These are phyloP conservation scores for Melanotus villosus DNA, from an alignment of 2,888 invertebrate genomes.

Conservation along the genomic window DNA sequence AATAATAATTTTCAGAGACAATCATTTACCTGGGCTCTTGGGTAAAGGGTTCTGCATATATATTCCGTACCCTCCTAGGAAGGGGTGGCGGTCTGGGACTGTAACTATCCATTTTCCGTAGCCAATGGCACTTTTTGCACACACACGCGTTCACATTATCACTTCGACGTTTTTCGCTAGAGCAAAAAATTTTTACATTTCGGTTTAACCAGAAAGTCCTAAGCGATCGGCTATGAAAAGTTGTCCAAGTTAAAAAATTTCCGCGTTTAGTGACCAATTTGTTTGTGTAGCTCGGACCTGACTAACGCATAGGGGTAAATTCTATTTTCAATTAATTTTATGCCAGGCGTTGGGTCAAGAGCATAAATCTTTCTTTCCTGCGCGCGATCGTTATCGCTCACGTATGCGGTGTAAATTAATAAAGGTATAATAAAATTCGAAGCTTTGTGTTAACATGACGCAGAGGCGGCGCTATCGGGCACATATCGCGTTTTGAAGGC, in stretches of 20 bases:
- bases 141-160: constrained; percentile 59
- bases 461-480: constrained; percentile 56
- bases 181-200: constrained; percentile 23
- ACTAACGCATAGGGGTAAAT: constrained; percentile 30
- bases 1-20: constrained; percentile 8
- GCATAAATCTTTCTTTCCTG: constrained; percentile 42
- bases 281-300: constrained; percentile 11
- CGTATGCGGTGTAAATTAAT: constrained; percentile 59
- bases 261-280: constrained; percentile 9
- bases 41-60: constrained; percentile 78
- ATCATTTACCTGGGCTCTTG: constrained; percentile 68
- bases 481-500: constrained; percentile 44
- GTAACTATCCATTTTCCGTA: constrained; percentile 74
- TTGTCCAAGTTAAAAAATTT: background rate
- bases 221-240: constrained; percentile 12
- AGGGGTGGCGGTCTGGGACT: constrained; percentile 76
- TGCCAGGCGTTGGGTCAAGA: constrained; percentile 29
- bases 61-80: constrained; percentile 76
- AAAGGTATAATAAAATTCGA: constrained; percentile 61
- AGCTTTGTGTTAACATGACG: constrained; percentile 63
- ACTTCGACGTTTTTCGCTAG: constrained; percentile 45
- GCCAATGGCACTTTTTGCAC: constrained; percentile 47
- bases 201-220: background rate
- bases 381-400: constrained; percentile 57
- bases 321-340: constrained; percentile 40